phyloP scores from a whole-genome alignment of 1,140 invertebrate species.

The Pachypeltis micranthus region DNA sequence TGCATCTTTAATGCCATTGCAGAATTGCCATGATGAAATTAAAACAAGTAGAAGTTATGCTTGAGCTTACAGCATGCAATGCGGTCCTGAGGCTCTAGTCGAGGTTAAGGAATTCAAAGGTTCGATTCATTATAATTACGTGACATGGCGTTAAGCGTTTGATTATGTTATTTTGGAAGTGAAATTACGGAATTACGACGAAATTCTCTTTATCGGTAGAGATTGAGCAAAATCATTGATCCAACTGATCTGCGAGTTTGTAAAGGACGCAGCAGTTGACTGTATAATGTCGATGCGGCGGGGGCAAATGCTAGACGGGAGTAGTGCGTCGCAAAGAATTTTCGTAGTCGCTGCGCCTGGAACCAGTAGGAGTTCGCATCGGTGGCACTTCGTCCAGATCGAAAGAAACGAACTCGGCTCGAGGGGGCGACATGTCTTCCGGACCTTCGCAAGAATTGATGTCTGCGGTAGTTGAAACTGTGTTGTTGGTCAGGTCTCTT shows the following conservation, averaged over 20 bases:
- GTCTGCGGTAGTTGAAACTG: constrained; percentile 43
- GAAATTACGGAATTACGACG: too few species aligned
- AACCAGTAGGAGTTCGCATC: constrained; percentile 31
- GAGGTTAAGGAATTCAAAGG: too few species aligned
- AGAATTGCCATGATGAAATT: too few species aligned
- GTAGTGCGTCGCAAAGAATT: constrained; percentile 40
- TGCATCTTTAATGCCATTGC: too few species aligned
- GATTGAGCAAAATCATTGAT: constrained; percentile 14
- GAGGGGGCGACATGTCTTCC: constrained; percentile 35
- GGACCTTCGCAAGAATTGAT: constrained; percentile 33
- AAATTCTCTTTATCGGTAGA: too few species aligned
- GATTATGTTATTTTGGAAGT: too few species aligned
- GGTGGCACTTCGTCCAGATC: constrained; percentile 36
- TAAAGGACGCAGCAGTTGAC: constrained; percentile 20
- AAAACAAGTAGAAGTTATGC: too few species aligned
- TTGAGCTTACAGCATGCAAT: too few species aligned
- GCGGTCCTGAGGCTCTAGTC: too few species aligned
- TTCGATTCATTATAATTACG: too few species aligned
- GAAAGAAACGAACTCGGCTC: constrained; percentile 36
- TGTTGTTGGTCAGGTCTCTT: constrained; percentile 40
- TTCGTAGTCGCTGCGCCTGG: constrained; percentile 33
- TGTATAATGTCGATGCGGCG: constrained; percentile 12
- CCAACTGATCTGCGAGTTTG: constrained; percentile 17
- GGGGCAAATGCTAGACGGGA: constrained; percentile 35
- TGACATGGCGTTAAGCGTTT: too few species aligned